Conservation (phyloP, 2,888 invertebrate genomes). For the Temnothorax unifasciatus region DNA sequence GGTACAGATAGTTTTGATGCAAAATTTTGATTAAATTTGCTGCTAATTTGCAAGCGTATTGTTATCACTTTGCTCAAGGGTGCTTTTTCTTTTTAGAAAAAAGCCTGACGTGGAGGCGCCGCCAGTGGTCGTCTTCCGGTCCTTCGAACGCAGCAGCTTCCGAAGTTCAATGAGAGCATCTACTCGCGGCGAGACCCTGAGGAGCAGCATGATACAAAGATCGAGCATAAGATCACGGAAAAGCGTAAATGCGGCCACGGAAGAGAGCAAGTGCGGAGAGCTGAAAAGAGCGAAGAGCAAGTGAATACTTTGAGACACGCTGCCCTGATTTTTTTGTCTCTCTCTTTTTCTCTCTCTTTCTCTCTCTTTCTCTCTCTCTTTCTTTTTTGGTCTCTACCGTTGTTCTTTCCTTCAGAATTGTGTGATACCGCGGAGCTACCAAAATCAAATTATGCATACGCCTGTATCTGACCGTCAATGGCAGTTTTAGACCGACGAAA, state of each 20-base stretch:
- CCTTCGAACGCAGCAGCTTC: constrained; percentile 82
- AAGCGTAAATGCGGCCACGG: constrained; percentile 73
- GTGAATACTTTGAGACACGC: not conserved
- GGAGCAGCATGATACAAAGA: constrained; percentile 88
- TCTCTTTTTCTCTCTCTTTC: not conserved
- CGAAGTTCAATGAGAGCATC: constrained; percentile 89
- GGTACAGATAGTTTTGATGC: too few relatives aligned
- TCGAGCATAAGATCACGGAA: constrained; percentile 87
- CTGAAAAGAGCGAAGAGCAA: constrained; percentile 68
- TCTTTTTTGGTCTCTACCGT: not conserved
- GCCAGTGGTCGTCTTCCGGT: constrained; percentile 79
- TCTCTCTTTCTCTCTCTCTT: not conserved
- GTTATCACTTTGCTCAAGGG: too few relatives aligned
- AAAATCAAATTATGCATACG: constrained; percentile 42
- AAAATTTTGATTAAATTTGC: too few relatives aligned
- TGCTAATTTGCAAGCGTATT: too few relatives aligned
- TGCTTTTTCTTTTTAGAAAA: constrained; percentile 78
- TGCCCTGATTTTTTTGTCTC: not conserved
- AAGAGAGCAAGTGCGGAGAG: constrained; percentile 69
- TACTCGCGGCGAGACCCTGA: constrained; percentile 89
- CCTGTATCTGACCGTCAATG: not conserved
- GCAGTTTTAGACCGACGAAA: not conserved
- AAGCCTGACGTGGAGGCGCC: constrained; percentile 81
- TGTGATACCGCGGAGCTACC: constrained; percentile 32
- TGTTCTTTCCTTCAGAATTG: not conserved